These are phyloP conservation scores for Chunga burmeisteri DNA, from an alignment of 2,113 vertebrate genomes.

Conservation along the genomic window DNA sequence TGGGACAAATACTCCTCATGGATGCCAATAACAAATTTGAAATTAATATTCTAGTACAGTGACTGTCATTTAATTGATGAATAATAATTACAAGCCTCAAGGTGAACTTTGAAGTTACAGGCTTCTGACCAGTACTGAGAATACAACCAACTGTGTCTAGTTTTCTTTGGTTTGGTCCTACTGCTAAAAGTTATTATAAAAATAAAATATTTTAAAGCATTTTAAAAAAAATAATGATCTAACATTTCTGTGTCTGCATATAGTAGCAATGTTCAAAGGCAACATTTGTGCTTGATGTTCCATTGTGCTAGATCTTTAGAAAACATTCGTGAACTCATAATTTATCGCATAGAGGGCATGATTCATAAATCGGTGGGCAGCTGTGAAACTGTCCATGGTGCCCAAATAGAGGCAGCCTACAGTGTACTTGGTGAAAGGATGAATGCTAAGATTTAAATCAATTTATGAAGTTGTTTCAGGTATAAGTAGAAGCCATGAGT, in stretches of 20 bases:
- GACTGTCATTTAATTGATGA: not conserved
- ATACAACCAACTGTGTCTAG: not conserved
- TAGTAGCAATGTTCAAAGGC: not conserved
- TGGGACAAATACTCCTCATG: not conserved
- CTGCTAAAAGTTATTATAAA: not conserved
- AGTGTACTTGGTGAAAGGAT: not conserved
- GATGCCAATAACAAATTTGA: not conserved
- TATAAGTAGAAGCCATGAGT: not conserved
- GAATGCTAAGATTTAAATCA: not conserved
- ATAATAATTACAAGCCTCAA: not conserved
- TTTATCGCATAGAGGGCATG: not conserved
- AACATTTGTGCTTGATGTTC: not conserved
- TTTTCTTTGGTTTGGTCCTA: not conserved
- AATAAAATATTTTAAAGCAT: not conserved
- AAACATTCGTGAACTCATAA: not conserved
- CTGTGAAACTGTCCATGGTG: not conserved
- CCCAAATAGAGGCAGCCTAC: not conserved
- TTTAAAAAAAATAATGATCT: not conserved
- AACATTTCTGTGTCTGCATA: not conserved
- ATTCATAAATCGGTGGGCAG: not conserved
- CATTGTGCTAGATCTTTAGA: not conserved
- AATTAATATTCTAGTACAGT: not conserved
- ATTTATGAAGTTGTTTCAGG: not conserved
- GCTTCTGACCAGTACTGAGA: not conserved
- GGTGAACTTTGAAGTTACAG: not conserved